Evolutionary conservation across 2,888 invertebrate species (phyloP).

Genomic region (Mycogona germanica): DNA sequence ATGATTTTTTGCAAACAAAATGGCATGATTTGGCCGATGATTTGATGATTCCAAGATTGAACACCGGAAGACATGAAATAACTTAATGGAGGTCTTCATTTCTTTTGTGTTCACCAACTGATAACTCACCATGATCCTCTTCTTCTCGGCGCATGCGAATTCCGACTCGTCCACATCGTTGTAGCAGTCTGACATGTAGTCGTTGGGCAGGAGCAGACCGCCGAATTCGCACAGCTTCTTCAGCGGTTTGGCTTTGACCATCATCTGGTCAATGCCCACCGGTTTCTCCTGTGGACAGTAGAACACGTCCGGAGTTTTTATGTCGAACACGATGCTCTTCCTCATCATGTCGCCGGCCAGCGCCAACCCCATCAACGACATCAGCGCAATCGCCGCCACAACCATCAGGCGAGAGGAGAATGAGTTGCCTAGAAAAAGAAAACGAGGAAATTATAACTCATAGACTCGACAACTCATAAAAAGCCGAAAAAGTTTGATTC

Average conservation of each 20-base stretch:
- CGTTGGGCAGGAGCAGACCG: conserved; percentile 48
- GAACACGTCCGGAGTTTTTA: conserved; percentile 64
- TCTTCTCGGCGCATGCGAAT: conserved; percentile 67
- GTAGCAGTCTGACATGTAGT: conserved; percentile 65
- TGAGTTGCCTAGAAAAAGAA: too few species aligned
- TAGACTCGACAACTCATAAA: too few species aligned
- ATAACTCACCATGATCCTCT: conserved; percentile 57
- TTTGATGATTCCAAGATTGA: background rate
- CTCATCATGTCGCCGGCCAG: conserved; percentile 54
- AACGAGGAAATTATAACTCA: too few species aligned
- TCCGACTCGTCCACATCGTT: conserved; percentile 65
- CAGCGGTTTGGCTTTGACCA: conserved; percentile 44
- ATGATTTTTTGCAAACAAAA: too few species aligned
- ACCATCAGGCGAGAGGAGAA: too few species aligned
- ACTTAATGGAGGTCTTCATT: too few species aligned
- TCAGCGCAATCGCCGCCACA: too few species aligned
- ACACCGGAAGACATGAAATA: too few species aligned
- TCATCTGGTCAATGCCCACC: conserved; percentile 57
- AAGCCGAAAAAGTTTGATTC: too few species aligned
- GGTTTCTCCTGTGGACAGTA: conserved; percentile 66
- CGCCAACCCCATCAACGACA: conserved; percentile 22
- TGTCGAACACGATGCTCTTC: conserved; percentile 64
- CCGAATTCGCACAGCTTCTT: conserved; percentile 61
- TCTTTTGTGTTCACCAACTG: too few species aligned
- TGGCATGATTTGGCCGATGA: too few species aligned